Conservation (phyloP, 2,888 invertebrate genomes). For the Hirtodrosophila duncani region DNA sequence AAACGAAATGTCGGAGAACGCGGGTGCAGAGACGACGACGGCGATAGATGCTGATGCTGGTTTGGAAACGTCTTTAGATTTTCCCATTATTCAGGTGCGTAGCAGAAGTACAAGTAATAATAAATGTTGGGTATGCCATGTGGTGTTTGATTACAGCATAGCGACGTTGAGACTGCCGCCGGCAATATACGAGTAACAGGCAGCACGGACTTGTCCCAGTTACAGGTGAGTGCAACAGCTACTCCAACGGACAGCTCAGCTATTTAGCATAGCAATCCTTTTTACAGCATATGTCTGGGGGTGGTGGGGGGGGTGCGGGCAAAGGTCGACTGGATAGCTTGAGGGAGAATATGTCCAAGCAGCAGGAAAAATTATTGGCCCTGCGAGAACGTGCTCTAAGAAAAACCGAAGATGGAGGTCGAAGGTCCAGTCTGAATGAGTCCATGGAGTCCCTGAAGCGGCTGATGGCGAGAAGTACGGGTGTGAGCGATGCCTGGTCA, state of each 20-base stretch:
- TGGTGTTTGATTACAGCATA: conserved; percentile 19
- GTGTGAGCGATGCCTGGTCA: conserved; percentile 4
- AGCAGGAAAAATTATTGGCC: conserved; percentile 55
- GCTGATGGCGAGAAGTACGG: conserved; percentile 16
- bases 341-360: conserved; percentile 53
- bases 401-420: conserved; percentile 34
- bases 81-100: conserved; percentile 24
- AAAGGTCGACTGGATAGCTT: conserved; percentile 49
- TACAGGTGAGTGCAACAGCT: conserved; percentile 29
- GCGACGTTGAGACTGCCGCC: conserved; percentile 33
- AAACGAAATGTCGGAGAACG: conserved; percentile 18
- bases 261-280: background rate
- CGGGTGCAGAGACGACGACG: conserved; percentile 11
- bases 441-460: conserved; percentile 51
- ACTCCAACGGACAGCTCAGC: background rate
- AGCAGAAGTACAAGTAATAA: background rate
- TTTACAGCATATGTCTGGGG: conserved; percentile 19
- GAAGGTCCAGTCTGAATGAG: conserved; percentile 36
- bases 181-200: conserved; percentile 17
- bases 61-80: conserved; percentile 23
- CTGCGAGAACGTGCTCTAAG: conserved; percentile 48
- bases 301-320: conserved; percentile 14
- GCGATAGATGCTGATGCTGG: conserved; percentile 11
- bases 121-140: too few species aligned
- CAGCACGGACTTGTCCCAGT: conserved; percentile 38